phyloP scores from a whole-genome alignment of 2,113 vertebrate species.

The Megalops atlanticus region DNA sequence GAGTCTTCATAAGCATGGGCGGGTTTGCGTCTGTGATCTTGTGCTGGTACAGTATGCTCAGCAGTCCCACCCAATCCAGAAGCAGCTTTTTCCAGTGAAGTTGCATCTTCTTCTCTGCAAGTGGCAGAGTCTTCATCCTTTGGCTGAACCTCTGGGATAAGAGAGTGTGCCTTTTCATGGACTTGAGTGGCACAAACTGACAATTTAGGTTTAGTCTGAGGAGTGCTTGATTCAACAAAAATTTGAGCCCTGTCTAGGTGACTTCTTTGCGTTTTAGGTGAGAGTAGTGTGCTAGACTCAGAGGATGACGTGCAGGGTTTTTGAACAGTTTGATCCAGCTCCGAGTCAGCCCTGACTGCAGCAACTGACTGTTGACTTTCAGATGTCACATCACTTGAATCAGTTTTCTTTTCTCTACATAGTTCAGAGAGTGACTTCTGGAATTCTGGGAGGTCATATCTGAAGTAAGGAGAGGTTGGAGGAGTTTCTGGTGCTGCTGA shows the following conservation, averaged over 20 bases:
- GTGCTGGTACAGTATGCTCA: background rate
- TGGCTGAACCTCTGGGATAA: background rate
- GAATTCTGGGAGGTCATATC: too few relatives aligned
- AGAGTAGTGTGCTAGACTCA: background rate
- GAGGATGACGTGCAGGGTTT: background rate
- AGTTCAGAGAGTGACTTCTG: too few relatives aligned
- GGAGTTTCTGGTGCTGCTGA: slow-evolving; percentile 12
- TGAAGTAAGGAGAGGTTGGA: slow-evolving; percentile 51
- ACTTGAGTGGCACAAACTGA: background rate
- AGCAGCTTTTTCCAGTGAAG: background rate
- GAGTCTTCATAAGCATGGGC: background rate
- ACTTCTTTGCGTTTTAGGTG: background rate
- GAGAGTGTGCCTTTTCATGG: background rate
- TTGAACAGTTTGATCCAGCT: background rate
- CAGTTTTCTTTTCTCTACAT: slow-evolving; percentile 37
- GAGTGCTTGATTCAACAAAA: background rate
- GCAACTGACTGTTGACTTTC: background rate
- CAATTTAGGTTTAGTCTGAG: background rate
- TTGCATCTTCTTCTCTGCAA: background rate
- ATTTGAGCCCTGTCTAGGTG: background rate
- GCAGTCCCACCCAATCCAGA: background rate
- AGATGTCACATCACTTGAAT: background rate
- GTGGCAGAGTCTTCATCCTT: background rate
- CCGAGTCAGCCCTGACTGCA: background rate
- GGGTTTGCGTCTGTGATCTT: background rate